Evolutionary conservation across 2,888 invertebrate genomes (phyloP).

Genomic region (Leucophenga maculata): DNA sequence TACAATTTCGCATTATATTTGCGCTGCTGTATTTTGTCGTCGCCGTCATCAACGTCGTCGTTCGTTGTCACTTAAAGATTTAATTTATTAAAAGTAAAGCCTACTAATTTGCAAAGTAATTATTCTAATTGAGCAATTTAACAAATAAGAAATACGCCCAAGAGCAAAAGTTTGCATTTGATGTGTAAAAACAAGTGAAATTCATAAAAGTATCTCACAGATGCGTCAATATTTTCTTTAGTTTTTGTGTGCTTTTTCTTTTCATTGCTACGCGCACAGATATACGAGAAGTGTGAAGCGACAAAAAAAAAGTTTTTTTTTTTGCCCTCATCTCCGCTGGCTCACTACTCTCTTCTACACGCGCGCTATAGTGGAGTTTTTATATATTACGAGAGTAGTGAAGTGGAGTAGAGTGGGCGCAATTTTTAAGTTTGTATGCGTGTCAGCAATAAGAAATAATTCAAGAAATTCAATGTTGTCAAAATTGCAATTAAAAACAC

Average conservation of each 20-base stretch:
- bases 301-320: conserved; percentile 11
- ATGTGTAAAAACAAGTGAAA: conserved; percentile 24
- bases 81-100: conserved; percentile 12
- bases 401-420: conserved; percentile 9
- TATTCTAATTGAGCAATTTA: not conserved
- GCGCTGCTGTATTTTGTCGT: conserved; percentile 45
- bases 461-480: conserved; percentile 16
- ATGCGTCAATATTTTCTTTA: conserved; percentile 24
- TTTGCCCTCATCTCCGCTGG: not conserved
- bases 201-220: conserved; percentile 33
- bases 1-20: conserved; percentile 14
- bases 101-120: conserved; percentile 14
- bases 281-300: conserved; percentile 11
- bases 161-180: not conserved
- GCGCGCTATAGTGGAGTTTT: not conserved
- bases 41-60: conserved; percentile 37
- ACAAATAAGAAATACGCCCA: not conserved
- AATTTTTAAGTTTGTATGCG: conserved; percentile 18
- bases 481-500: conserved; percentile 19
- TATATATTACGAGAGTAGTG: not conserved
- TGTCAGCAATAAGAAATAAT: conserved; percentile 10
- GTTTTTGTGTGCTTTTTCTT: conserved; percentile 12
- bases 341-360: conserved; percentile 2
- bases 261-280: conserved; percentile 4
- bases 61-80: conserved; percentile 18